Percentiles rank a stretch among this genome's conserved stretches.
Evolutionary conservation across 2,113 vertebrate species (phyloP).

Genomic region (Sorex araneus): DNA sequence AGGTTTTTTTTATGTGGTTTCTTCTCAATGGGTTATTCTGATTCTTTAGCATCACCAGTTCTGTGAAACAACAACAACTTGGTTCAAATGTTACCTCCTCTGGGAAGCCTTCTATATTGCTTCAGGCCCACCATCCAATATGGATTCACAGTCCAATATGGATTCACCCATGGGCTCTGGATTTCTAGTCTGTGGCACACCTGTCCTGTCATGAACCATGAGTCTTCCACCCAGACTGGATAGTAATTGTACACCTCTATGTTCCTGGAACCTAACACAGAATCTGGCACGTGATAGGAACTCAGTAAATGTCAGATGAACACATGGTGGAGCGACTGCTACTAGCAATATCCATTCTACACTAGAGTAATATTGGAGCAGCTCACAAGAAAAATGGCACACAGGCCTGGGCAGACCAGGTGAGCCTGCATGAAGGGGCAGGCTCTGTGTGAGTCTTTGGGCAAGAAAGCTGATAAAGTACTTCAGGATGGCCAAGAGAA

Average conservation of each 20-base stretch:
- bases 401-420: accelerated
- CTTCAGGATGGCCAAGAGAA: accelerated
- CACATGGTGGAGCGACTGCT: background rate
- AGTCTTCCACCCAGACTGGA: background rate
- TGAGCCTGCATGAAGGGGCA: background rate
- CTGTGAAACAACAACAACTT: background rate
- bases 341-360: background rate
- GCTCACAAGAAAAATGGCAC: background rate
- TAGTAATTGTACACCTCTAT: accelerated
- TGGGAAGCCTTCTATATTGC: background rate
- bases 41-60: background rate
- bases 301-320: background rate
- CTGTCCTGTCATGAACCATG: background rate
- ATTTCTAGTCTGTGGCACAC: background rate
- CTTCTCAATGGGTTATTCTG: background rate
- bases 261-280: background rate
- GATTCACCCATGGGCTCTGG: background rate
- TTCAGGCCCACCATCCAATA: background rate
- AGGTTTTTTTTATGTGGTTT: background rate
- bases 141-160: background rate
- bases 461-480: background rate
- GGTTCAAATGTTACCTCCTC: background rate
- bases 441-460: background rate
- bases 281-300: background rate
- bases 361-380: background rate